Evolutionary conservation across 1,140 invertebrate species (phyloP), one percentile per base, ranked within the genome.

Genomic region (Conus betulinus): DNA sequence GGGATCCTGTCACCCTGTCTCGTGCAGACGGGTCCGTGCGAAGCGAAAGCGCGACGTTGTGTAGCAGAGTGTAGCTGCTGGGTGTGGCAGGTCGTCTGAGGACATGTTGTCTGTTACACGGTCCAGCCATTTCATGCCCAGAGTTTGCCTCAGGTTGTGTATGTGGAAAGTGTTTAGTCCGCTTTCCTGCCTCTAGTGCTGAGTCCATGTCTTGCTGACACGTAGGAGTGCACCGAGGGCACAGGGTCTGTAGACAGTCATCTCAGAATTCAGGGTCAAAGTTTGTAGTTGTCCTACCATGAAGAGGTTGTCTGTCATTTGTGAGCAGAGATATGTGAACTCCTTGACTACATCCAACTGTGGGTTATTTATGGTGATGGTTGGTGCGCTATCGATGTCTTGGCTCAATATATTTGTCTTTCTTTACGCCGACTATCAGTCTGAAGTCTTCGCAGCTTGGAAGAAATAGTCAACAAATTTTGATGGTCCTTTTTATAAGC

Each of bases 361-460:
- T 39, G 89, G 51, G 57, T 78, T 81, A n/a, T 88, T 84, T 20
- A 89, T 86, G 27, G 87, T 90, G 53, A 92, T 88, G 51, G 20
- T 39, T 52, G 89, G 90, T 8, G 91, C 74, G 15, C 15, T n/a
- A 52, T 55, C 55, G 11, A 84, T 88, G 25, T 63, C 81, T 71
- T 92, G 90, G 53, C 79, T 71, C 90, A 91, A 90, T 5, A 63
- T 71, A 51, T 85, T 85, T n/a, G 84, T 71, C n/a, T 57, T 85
- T 92, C 88, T 91, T 91, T 79, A 81, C 60, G 79, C 88, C 91
- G 76, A 91, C 90, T 71, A 82, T 92, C 25, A 91, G 87, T 27
- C 90, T 67, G 83, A 91, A 91, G 7, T 82, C 74, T 5, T 90
- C 20, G 85, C 91, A 92, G 89, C 76, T 51, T 88, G 5, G 3